Evolutionary conservation across 2,888 invertebrate species (phyloP), one percentile per base, ranked within the genome.

Genomic region (Xestobium rufovillosum): DNA sequence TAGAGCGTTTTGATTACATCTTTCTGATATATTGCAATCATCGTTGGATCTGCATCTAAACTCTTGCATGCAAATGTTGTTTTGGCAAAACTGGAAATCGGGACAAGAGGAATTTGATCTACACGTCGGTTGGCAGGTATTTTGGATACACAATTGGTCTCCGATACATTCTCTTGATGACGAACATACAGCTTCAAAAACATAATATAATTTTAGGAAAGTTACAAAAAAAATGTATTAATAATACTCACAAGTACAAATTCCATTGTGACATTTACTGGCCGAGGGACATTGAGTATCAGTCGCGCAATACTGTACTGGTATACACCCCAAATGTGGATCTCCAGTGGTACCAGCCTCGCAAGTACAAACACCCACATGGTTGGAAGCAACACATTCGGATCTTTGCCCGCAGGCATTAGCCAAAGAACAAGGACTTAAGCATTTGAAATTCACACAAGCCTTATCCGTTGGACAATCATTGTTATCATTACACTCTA

Each of bases 321-420:
- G 74, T 14, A 84, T 79, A 57, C 91, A 91, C 9, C 90, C 90
- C 42, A 88, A 71, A 41, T 83, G 80, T 8, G 91, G 85, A 65
- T 90, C 86, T 14, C 90, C 90, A 1, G 88, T 88, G 45, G 77
- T 83, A 28, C 90, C 90, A 14, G 85, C 72, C 50, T 80, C 73
- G 59, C 92, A 92, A n/a, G 78, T 74, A 57, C 92, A 92, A 23
- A 84, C 70, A 1, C 85, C 85, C 31, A 83, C 76, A 54, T 91
- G 90, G 60, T 85, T 85, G 45, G 72, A 71, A 0, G 86, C 73
- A 2, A 74, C 65, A 56, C 91, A 91, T 38, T 78, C 74, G 1
- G 89, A 83, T 56, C 83, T 81, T 43, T 76, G 74, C 0, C 91
- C 91, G 52, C 91, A 91, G 1, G 86, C 84, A 45, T 88, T 85